Conservation (phyloP, 2,888 invertebrate species). For the Cabera pusaria region DNA sequence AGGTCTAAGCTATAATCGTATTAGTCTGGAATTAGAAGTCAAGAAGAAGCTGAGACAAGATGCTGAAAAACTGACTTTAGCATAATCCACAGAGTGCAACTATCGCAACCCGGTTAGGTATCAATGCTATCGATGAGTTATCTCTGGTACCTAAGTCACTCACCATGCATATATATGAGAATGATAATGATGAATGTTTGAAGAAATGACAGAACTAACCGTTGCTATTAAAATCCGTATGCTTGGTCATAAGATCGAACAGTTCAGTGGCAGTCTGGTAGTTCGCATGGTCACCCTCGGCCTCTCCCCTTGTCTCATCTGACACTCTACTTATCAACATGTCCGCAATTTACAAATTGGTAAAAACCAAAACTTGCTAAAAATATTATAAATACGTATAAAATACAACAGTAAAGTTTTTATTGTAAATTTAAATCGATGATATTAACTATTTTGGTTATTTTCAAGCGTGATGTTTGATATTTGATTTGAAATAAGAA, state of each 20-base stretch:
- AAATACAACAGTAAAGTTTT: slow-evolving; percentile 55
- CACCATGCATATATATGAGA: too few relatives aligned
- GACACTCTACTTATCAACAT: slow-evolving; percentile 64
- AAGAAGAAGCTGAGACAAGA: too few relatives aligned
- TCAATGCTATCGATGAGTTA: too few relatives aligned
- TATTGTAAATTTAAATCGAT: slow-evolving; percentile 58
- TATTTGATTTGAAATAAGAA: slow-evolving; percentile 52
- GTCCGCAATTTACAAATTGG: slow-evolving; percentile 7
- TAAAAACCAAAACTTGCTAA: slow-evolving; percentile 28
- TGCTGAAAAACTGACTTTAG: too few relatives aligned
- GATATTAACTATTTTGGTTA: too few relatives aligned
- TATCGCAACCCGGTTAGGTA: too few relatives aligned
- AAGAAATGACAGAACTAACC: slow-evolving; percentile 46
- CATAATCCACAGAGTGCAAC: too few relatives aligned
- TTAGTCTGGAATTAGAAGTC: too few relatives aligned
- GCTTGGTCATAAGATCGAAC: slow-evolving; percentile 58
- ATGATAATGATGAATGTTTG: too few relatives aligned
- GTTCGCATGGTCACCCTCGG: slow-evolving; percentile 30
- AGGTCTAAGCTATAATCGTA: too few relatives aligned
- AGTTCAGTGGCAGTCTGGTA: slow-evolving; percentile 60
- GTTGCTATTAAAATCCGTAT: slow-evolving; percentile 40
- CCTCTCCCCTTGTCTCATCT: slow-evolving; percentile 43
- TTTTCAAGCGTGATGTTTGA: slow-evolving; percentile 44
- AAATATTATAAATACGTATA: slow-evolving; percentile 47
- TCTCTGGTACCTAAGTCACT: too few relatives aligned